These are phyloP conservation scores for Rissa tridactyla DNA, from an alignment of 2,113 vertebrate species.

Conservation along the genomic window DNA sequence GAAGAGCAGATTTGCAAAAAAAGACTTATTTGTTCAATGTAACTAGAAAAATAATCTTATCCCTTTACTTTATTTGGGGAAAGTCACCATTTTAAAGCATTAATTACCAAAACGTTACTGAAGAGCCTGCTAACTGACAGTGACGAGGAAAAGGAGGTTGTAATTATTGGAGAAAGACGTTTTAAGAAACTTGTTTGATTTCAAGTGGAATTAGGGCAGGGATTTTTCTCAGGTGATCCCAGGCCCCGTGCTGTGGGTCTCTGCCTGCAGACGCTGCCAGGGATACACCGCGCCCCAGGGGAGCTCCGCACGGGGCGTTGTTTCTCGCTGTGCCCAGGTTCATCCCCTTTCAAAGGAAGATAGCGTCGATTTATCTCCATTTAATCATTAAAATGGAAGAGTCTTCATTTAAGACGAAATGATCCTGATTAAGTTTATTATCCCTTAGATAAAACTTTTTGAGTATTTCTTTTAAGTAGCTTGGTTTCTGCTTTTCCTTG, in stretches of 20 bases:
- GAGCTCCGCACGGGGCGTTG: rapidly evolving
- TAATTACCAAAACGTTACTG: neutral
- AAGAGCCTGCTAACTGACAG: neutral
- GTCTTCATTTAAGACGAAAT: neutral
- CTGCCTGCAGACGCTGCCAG: rapidly evolving
- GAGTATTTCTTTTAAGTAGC: neutral
- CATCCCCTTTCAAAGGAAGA: neutral
- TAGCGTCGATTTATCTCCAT: neutral
- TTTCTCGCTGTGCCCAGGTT: neutral
- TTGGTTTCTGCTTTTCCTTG: neutral
- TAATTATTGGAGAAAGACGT: neutral
- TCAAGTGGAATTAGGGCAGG: neutral
- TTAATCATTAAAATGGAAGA: neutral
- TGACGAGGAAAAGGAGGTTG: neutral
- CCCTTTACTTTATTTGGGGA: neutral
- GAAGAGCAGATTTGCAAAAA: neutral
- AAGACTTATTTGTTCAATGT: neutral
- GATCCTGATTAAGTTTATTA: neutral
- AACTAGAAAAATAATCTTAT: neutral
- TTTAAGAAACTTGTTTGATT: neutral
- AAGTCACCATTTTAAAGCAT: neutral
- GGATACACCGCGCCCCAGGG: rapidly evolving
- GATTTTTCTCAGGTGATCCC: neutral
- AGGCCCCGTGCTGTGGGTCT: neutral
- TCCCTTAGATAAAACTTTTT: neutral